Evolutionary conservation across 2,888 invertebrate species (phyloP), one percentile per base, ranked within the genome.

Genomic region (Nymphalis c-album): DNA sequence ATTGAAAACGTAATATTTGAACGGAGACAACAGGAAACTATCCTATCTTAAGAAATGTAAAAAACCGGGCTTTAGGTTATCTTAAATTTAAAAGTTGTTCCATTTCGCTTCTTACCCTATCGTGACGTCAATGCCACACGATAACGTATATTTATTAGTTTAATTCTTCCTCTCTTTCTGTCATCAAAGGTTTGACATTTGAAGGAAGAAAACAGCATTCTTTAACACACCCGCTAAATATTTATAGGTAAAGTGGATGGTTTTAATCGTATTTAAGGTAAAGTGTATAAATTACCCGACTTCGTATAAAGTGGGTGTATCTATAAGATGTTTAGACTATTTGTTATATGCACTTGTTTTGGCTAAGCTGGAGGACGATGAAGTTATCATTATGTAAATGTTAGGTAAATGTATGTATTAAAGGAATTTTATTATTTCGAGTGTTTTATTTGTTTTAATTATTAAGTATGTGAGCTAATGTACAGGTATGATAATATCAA

Each of bases 291-390:
- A 40, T 55, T 45, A 47, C 22, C 35, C 26, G 10, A 26, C 47
- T 55, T 20, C 22, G 20, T 48, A 60, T 20, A 26, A 48, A 40
- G 17, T 10, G 31, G 18, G 35, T 20, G 31, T n/a, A 1, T 18
- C 17, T 22, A 18, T 35, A 47, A 20, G 17, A 35, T 17, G 31
- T 59, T 57, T 50, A 53, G 53, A 48, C 45, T 64, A 64, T 68
- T 57, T 72, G 64, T 63, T 73, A 61, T 68, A 67, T 64, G 68
- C 77, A 78, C 78, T 79, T 62, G 78, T 80, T 81, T 80, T 65
- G 77, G 77, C 75, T 78, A 77, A 76, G 78, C 78, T 76, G 26
- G 48, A 51, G 35, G 18, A 47, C 7, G 55, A 55, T n/a, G 31
- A 22, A 31, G 35, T 40, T n/a, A 55, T 46, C 35, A n/a, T 63